Evolutionary conservation across 2,888 invertebrate species (phyloP).

Genomic region (Balanococcus diminutus): DNA sequence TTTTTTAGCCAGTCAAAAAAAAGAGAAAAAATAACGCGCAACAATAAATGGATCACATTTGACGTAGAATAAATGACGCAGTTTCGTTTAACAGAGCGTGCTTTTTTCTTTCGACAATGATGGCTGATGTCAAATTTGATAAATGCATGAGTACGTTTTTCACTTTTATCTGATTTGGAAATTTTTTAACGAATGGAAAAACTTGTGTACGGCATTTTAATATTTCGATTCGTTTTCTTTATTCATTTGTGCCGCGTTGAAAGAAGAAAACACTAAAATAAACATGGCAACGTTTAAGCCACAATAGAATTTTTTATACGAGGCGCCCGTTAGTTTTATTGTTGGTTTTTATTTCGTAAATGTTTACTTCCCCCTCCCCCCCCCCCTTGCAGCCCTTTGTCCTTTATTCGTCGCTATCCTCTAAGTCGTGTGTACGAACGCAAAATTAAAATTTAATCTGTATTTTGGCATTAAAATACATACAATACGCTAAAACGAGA

Average conservation of each 20-base stretch:
- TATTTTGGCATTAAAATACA: background rate
- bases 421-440: background rate
- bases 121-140: constrained; percentile 40
- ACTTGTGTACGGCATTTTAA: constrained; percentile 32
- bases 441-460: background rate
- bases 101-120: constrained; percentile 27
- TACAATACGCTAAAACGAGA: background rate
- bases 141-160: constrained; percentile 39
- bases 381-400: background rate
- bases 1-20: constrained; percentile 1
- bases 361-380: background rate
- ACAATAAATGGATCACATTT: constrained; percentile 39
- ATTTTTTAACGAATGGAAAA: constrained; percentile 33
- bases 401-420: background rate
- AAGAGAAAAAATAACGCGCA: background rate
- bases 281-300: background rate
- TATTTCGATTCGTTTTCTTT: constrained; percentile 12
- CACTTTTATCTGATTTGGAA: constrained; percentile 41
- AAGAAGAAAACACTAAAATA: background rate
- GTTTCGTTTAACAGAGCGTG: constrained; percentile 34
- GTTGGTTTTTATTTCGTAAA: background rate
- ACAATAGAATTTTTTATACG: background rate
- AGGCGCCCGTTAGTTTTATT: background rate
- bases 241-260: background rate
- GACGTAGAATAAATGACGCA: constrained; percentile 38